These are phyloP conservation scores for Pyrocoelia pectoralis DNA, from an alignment of 2,888 invertebrate species.

Conservation along the genomic window DNA sequence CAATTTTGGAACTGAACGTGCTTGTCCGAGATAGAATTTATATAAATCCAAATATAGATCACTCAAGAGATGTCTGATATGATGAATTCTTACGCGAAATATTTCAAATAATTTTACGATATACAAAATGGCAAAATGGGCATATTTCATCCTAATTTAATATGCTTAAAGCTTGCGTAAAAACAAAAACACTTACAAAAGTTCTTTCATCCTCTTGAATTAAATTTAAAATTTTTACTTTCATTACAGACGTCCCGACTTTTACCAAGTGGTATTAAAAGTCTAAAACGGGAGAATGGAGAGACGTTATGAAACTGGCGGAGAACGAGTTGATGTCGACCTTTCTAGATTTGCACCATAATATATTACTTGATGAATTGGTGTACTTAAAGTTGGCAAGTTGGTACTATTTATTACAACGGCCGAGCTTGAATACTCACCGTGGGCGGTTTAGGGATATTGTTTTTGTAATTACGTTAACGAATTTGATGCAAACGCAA, in stretches of 20 bases:
- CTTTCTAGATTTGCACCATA: conserved; percentile 21
- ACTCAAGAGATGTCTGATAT: neutral
- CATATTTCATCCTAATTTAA: neutral
- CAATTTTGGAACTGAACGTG: neutral
- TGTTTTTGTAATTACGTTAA: conserved; percentile 7
- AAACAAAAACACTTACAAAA: neutral
- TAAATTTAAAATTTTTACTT: conserved; percentile 3
- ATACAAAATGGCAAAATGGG: too few species aligned
- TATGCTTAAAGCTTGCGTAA: neutral
- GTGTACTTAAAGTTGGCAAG: conserved; percentile 34
- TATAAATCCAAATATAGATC: too few species aligned
- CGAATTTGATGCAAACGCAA: neutral
- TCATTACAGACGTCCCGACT: neutral
- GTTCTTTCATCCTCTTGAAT: neutral
- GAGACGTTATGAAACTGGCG: conserved; percentile 10
- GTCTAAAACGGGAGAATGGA: neutral
- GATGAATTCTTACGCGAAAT: neutral
- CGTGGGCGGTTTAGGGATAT: neutral
- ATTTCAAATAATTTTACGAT: neutral
- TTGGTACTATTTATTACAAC: conserved; percentile 31
- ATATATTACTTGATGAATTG: conserved; percentile 33
- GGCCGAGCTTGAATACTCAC: neutral
- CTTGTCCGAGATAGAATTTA: neutral
- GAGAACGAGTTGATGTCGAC: conserved; percentile 15
- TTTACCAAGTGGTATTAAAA: neutral